phyloP scores from a whole-genome alignment of 2,797 vertebrate genomes.

The Linurgus olivaceus region DNA sequence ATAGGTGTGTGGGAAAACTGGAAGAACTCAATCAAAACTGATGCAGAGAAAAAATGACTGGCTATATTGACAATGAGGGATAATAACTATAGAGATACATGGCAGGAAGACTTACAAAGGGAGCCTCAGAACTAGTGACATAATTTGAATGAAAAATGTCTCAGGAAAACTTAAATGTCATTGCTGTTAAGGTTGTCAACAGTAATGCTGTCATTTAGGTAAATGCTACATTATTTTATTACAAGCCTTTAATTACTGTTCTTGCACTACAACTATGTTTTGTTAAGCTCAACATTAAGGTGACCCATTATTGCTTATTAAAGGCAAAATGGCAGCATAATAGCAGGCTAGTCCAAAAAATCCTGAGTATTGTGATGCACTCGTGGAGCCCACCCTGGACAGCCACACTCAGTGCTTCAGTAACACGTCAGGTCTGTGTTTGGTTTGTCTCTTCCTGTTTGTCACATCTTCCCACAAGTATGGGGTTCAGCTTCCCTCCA shows the following conservation, averaged over 20 bases:
- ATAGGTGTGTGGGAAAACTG: constrained; percentile 26
- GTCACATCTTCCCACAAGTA: not conserved
- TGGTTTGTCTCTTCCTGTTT: not conserved
- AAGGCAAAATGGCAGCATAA: not conserved
- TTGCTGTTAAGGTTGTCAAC: constrained; percentile 16
- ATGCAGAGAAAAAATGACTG: constrained; percentile 17
- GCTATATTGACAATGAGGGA: constrained; percentile 1
- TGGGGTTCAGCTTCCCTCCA: not conserved
- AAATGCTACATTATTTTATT: constrained; percentile 32
- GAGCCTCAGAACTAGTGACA: not conserved
- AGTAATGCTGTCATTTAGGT: constrained; percentile 21
- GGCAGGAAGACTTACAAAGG: constrained; percentile 15
- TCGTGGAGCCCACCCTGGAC: not conserved
- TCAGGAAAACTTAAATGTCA: constrained; percentile 47
- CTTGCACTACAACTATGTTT: not conserved
- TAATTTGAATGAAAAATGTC: constrained; percentile 37
- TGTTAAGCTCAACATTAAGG: not conserved
- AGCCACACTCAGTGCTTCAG: not conserved
- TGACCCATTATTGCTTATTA: not conserved
- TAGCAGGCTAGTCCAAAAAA: not conserved
- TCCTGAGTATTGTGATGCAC: not conserved
- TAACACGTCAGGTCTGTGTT: not conserved
- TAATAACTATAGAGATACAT: not conserved
- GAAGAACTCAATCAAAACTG: constrained; percentile 32
- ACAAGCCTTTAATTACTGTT: constrained; percentile 19